These are phyloP conservation scores for Pseudonaja textilis DNA, from an alignment of 2,113 vertebrate species.

Conservation along the genomic window DNA sequence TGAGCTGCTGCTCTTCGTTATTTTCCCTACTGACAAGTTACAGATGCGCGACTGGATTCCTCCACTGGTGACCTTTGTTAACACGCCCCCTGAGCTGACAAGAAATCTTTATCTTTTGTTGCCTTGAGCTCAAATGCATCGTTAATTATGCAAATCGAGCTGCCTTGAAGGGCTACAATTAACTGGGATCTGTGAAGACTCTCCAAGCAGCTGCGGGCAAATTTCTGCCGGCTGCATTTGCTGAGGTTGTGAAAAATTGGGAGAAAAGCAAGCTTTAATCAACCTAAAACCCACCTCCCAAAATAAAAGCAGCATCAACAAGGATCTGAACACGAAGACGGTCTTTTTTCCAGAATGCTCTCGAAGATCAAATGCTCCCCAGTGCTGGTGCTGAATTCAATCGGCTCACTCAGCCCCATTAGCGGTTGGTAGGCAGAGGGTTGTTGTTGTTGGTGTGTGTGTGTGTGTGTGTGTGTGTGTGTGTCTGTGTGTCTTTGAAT, in stretches of 20 bases:
- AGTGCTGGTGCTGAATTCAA: neutral
- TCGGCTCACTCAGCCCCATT: neutral
- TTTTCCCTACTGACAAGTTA: rapidly evolving
- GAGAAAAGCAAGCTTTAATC: neutral
- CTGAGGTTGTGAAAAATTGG: neutral
- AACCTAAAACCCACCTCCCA: neutral
- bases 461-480: neutral
- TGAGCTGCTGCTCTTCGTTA: neutral
- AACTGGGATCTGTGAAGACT: neutral
- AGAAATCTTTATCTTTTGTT: neutral
- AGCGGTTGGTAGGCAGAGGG: neutral
- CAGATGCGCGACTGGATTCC: neutral
- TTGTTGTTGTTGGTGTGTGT: neutral
- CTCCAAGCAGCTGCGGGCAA: slow-evolving; percentile 7
- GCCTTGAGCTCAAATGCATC: neutral
- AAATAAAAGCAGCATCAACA: neutral
- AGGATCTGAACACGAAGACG: neutral
- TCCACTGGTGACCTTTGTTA: neutral
- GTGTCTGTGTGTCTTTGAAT: neutral
- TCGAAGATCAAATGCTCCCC: neutral
- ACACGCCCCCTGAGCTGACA: neutral
- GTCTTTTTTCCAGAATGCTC: neutral
- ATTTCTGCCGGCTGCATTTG: neutral
- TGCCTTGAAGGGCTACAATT: neutral
- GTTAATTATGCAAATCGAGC: slow-evolving; percentile 16